Base-by-base conservation (phyloP, 2,797 vertebrate genomes). In the Apogon talboti region DNA sequence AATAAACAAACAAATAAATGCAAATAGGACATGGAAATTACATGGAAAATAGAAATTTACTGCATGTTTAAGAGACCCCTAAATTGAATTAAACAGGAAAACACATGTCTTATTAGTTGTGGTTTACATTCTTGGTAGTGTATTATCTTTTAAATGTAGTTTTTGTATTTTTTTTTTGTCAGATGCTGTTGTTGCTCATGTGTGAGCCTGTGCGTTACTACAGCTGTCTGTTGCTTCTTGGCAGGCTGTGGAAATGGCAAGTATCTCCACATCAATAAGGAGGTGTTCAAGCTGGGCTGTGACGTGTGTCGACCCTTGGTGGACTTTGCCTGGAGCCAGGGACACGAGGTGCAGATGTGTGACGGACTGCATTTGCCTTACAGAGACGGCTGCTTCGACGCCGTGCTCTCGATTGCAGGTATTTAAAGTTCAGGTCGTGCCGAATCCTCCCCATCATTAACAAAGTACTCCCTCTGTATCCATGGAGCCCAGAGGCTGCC, bases 221-320 rank as follows among this genome's bases (percentile, higher is more conserved):
- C 4, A 16, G 35, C 19, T 67, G 43, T 38, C 45, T 24, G 55
- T 61, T n/a, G 60, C 55, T 59, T 50, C 50, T 66, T 83, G 81
- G 19, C 79, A 95, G 94, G 93, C 71, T 95, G 93, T 52, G 81
- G 94, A 66, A 96, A 95, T 74, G 92, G 93, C 52, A 95, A 95
- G 91, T 94, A 95, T 59, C 91, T 95, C 72, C 91, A 88, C 90
- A 95, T 95, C 83, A 95, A 87, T 84, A 89, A 88, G 80, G 81
- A 91, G 33, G 87, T 74, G 75, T 93, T 93, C 87, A 94, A 95
- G 87, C 81, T 95, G 84, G 90, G 91, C 11, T 94, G 94, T 2
- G 84, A 93, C 21, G 90, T 91, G 10, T 93, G 91, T 79, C 92
- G 89, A 75, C 92, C 91, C 0, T 78, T 94, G 81, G 92, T 95